Conservation (phyloP, 2,113 vertebrate species). For the Chloropsis hardwickii region DNA sequence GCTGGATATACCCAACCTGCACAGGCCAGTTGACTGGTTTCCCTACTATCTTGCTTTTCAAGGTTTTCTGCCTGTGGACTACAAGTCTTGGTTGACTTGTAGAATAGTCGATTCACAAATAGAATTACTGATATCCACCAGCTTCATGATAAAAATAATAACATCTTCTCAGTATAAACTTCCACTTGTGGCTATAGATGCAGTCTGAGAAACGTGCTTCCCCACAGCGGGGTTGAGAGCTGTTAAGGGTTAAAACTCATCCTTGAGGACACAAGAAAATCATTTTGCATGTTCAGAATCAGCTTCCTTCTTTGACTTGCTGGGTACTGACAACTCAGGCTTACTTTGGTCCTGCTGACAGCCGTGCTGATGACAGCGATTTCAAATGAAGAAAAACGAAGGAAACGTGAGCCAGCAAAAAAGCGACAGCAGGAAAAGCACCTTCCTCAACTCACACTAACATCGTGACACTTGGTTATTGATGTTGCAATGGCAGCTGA, state of each 20-base stretch:
- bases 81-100: neutral
- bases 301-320: neutral
- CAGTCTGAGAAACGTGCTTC: neutral
- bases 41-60: neutral
- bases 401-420: conserved; percentile 37
- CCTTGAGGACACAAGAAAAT: neutral
- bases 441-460: neutral
- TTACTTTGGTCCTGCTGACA: conserved; percentile 2
- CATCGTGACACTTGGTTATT: neutral
- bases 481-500: neutral
- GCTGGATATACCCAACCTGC: neutral
- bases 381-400: conserved; percentile 17
- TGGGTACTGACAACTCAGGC: neutral
- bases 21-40: neutral
- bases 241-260: neutral
- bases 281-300: neutral
- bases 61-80: neutral
- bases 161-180: neutral
- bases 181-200: neutral
- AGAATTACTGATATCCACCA: neutral
- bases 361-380: conserved; percentile 1
- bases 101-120: neutral
- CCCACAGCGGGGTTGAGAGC: accelerated
- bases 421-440: neutral
- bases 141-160: neutral